phyloP scores from a whole-genome alignment of 2,888 invertebrate species.

The Agrenia bidenticulata region DNA sequence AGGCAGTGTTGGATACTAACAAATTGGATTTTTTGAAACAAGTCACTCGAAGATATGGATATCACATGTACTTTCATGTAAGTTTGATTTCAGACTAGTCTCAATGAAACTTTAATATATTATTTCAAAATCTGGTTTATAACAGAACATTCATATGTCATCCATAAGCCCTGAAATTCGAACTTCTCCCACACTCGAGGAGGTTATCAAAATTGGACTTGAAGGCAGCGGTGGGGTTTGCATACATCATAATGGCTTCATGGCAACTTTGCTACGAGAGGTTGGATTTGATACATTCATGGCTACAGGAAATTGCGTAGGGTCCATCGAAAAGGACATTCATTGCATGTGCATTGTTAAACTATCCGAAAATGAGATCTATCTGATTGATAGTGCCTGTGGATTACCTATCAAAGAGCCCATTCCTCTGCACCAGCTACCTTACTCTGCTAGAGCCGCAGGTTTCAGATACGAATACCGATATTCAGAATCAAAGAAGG shows the following conservation, averaged over 20 bases:
- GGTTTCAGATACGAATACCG: constrained; percentile 31
- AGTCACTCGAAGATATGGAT: constrained; percentile 21
- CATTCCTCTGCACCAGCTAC: constrained; percentile 33
- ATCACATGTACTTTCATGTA: constrained; percentile 30
- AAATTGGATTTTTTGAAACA: constrained; percentile 28
- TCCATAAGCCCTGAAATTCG: constrained; percentile 21
- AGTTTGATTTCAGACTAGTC: no score
- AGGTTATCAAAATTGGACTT: constrained; percentile 23
- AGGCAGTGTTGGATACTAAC: constrained; percentile 21
- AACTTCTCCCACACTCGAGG: constrained; percentile 18
- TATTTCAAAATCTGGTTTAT: background rate
- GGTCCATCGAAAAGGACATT: constrained; percentile 28
- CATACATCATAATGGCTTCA: constrained; percentile 41
- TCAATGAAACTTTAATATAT: background rate
- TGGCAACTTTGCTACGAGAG: constrained; percentile 29
- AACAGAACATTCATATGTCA: constrained; percentile 30
- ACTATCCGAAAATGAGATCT: constrained; percentile 29
- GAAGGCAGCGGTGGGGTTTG: constrained; percentile 42
- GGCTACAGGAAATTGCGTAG: constrained; percentile 31
- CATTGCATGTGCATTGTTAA: constrained; percentile 42
- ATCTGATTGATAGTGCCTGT: constrained; percentile 41
- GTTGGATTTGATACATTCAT: constrained; percentile 38
- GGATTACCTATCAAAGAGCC: constrained; percentile 37
- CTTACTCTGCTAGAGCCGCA: constrained; percentile 29
- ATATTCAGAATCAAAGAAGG: constrained; percentile 12